Percentiles rank a stretch among this genome's conserved stretches.
These are phyloP conservation scores for Aleiodes sp. DNA, from an alignment of 1,140 invertebrate genomes.

Conservation along the genomic window DNA sequence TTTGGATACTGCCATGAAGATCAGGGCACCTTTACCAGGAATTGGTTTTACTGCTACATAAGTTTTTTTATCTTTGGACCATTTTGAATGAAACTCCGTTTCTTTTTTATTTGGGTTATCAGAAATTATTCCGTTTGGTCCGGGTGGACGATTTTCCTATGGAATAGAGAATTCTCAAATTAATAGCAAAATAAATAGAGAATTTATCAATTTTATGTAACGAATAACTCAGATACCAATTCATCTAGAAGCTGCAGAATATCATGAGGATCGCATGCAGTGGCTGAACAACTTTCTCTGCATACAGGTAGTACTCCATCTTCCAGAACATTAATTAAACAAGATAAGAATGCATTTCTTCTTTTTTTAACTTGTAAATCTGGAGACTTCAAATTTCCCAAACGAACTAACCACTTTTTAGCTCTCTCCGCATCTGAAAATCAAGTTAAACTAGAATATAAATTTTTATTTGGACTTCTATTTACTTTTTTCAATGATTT, in stretches of 20 bases:
- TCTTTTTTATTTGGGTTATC: slow-evolving; percentile 40
- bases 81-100: slow-evolving; percentile 47
- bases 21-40: slow-evolving; percentile 60
- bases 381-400: slow-evolving; percentile 52
- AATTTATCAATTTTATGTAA: no score
- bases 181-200: slow-evolving; percentile 35
- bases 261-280: slow-evolving; percentile 33
- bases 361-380: slow-evolving; percentile 61
- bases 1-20: slow-evolving; percentile 65
- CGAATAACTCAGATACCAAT: slow-evolving; percentile 6
- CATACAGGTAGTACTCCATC: slow-evolving; percentile 39
- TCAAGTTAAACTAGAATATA: neutral
- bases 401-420: slow-evolving; percentile 58
- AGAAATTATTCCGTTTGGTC: slow-evolving; percentile 10
- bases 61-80: slow-evolving; percentile 63
- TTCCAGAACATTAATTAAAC: slow-evolving; percentile 61
- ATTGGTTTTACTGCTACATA: slow-evolving; percentile 65
- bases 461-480: neutral
- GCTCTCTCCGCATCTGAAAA: slow-evolving; percentile 56
- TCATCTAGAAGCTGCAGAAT: slow-evolving; percentile 26
- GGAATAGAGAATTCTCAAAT: slow-evolving; percentile 41
- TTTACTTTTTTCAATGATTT: neutral
- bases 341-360: slow-evolving; percentile 64
- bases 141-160: slow-evolving; percentile 30
- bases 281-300: slow-evolving; percentile 23